Evolutionary conservation across 2,888 invertebrate species (phyloP).

Genomic region (Timema podura): DNA sequence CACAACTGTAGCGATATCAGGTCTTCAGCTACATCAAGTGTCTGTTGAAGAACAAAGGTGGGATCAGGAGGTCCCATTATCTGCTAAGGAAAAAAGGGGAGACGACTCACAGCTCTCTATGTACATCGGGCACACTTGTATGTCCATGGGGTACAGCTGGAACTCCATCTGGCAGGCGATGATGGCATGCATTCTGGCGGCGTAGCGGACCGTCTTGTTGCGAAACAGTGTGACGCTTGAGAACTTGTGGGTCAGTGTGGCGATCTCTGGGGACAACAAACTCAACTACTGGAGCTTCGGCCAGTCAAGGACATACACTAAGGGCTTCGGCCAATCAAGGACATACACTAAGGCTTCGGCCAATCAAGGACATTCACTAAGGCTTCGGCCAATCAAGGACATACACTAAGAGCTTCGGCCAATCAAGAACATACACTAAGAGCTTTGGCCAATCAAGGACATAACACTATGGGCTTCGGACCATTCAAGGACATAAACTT

Average conservation of each 20-base stretch:
- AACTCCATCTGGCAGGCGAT: conserved; percentile 87
- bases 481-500: too few relatives aligned
- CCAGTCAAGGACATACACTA: neutral
- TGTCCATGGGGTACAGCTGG: conserved; percentile 81
- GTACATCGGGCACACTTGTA: conserved; percentile 77
- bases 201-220: conserved; percentile 75
- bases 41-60: too few relatives aligned
- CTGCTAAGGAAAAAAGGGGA: neutral
- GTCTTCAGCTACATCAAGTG: too few relatives aligned
- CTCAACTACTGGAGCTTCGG: neutral
- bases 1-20: too few relatives aligned
- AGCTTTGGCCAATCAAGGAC: too few relatives aligned
- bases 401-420: too few relatives aligned
- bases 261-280: conserved; percentile 60
- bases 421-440: too few relatives aligned
- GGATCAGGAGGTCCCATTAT: too few relatives aligned
- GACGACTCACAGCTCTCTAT: conserved; percentile 76
- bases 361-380: too few relatives aligned
- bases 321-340: neutral
- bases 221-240: conserved; percentile 74
- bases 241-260: conserved; percentile 73
- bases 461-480: too few relatives aligned
- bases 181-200: conserved; percentile 78
- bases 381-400: too few relatives aligned
- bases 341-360: too few relatives aligned